These are phyloP conservation scores for Megaustenia siamemsis DNA, from an alignment of 2,888 invertebrate genomes.

Conservation along the genomic window DNA sequence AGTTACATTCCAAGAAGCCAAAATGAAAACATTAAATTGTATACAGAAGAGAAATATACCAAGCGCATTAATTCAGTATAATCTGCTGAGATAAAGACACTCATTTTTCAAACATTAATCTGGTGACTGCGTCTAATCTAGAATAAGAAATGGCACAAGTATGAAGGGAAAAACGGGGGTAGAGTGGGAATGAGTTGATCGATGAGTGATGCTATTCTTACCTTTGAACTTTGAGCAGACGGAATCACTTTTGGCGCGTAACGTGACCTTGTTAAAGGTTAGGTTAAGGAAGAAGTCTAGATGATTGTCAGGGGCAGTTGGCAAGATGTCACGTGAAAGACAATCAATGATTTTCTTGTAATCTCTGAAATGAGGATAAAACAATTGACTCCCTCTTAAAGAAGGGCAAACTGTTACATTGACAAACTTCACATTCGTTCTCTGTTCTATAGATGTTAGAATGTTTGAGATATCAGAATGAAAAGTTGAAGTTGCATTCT, in stretches of 20 bases:
- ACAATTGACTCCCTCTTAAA: no score
- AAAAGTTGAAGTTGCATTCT: background rate
- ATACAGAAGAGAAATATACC: no score
- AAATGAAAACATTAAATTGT: no score
- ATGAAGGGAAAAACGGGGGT: no score
- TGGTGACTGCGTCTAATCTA: no score
- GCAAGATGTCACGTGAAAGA: slow-evolving; percentile 35
- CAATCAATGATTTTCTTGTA: slow-evolving; percentile 45
- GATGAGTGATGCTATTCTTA: background rate
- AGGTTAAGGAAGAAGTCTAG: slow-evolving; percentile 53
- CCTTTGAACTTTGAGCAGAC: slow-evolving; percentile 47
- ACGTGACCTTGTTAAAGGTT: slow-evolving; percentile 41
- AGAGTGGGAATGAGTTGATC: no score
- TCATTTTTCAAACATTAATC: no score
- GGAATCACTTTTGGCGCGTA: background rate
- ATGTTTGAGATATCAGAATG: background rate
- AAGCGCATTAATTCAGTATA: no score
- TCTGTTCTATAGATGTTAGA: background rate
- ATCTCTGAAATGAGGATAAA: slow-evolving; percentile 19
- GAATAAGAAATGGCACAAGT: no score
- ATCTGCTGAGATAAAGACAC: no score
- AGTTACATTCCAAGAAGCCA: no score
- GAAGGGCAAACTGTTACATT: background rate
- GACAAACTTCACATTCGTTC: background rate
- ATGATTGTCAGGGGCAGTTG: slow-evolving; percentile 24